Conservation (phyloP, 2,113 vertebrate genomes). For the Syrmaticus mikado region DNA sequence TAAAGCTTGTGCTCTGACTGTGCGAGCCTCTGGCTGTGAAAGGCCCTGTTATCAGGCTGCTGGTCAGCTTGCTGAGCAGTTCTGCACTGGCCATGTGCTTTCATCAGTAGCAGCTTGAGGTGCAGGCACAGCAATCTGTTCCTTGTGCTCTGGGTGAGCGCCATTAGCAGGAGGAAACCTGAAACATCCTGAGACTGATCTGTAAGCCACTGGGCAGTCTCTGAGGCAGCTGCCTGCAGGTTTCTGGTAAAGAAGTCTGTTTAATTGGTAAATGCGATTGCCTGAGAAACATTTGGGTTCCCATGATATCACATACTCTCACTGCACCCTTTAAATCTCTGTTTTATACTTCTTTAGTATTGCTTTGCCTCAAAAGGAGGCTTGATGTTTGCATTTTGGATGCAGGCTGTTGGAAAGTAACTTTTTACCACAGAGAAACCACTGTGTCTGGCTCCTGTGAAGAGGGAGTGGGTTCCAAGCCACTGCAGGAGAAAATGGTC, state of each 20-base stretch:
- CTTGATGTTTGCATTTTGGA: not conserved
- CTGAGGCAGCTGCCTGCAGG: not conserved
- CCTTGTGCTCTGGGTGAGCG: not conserved
- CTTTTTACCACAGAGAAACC: not conserved
- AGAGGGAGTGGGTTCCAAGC: not conserved
- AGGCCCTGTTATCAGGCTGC: not conserved
- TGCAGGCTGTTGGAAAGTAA: not conserved
- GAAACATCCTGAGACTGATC: not conserved
- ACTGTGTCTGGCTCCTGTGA: too few species aligned
- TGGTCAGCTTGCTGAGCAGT: not conserved
- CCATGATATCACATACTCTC: not conserved
- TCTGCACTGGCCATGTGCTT: not conserved
- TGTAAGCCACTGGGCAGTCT: not conserved
- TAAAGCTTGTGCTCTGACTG: not conserved
- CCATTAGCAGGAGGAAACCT: not conserved
- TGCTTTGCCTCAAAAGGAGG: not conserved
- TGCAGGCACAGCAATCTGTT: not conserved
- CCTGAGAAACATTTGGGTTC: not conserved
- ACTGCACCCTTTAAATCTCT: not conserved
- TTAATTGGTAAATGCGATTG: not conserved
- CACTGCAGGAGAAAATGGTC: not conserved
- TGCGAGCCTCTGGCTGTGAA: not conserved
- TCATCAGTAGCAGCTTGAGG: not conserved
- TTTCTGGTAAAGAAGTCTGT: not conserved
- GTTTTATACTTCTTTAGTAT: not conserved